These are phyloP conservation scores for Acheta domesticus DNA, from an alignment of 2,888 invertebrate genomes.

Conservation along the genomic window DNA sequence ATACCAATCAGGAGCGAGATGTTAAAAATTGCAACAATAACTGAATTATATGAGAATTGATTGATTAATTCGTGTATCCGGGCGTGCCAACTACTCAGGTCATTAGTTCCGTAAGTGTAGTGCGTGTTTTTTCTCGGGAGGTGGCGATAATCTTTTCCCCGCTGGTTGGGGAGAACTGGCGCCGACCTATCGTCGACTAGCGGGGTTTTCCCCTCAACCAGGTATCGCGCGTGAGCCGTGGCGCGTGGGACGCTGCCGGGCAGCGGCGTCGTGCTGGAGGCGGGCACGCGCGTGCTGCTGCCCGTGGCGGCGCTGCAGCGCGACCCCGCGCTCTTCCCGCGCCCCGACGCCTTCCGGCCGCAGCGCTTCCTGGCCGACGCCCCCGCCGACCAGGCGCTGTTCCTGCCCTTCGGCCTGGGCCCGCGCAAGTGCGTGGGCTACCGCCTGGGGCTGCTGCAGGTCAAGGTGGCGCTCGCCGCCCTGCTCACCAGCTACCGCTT, in stretches of 20 bases:
- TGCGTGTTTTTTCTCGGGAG: too few species aligned
- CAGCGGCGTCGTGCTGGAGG: not conserved
- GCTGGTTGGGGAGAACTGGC: too few species aligned
- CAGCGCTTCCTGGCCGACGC: not conserved
- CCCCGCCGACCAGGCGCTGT: not conserved
- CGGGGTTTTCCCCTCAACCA: too few species aligned
- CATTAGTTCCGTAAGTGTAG: too few species aligned
- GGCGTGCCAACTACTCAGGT: too few species aligned
- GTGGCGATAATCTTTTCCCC: too few species aligned
- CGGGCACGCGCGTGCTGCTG: slow-evolving; percentile 11
- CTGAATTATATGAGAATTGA: too few species aligned
- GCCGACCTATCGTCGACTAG: too few species aligned
- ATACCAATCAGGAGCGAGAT: too few species aligned
- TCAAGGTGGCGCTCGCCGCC: not conserved
- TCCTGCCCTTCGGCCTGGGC: not conserved
- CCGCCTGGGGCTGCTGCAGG: not conserved
- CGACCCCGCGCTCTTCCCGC: not conserved
- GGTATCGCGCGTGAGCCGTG: not conserved
- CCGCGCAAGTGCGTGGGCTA: not conserved
- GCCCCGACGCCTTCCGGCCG: slow-evolving; percentile 12
- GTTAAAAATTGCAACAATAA: too few species aligned
- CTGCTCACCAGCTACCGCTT: not conserved
- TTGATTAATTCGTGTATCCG: too few species aligned
- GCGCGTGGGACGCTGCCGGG: not conserved
- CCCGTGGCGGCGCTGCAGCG: slow-evolving; percentile 12